phyloP scores from a whole-genome alignment of 2,888 invertebrate species.

The Margaritifera margaritifera region DNA sequence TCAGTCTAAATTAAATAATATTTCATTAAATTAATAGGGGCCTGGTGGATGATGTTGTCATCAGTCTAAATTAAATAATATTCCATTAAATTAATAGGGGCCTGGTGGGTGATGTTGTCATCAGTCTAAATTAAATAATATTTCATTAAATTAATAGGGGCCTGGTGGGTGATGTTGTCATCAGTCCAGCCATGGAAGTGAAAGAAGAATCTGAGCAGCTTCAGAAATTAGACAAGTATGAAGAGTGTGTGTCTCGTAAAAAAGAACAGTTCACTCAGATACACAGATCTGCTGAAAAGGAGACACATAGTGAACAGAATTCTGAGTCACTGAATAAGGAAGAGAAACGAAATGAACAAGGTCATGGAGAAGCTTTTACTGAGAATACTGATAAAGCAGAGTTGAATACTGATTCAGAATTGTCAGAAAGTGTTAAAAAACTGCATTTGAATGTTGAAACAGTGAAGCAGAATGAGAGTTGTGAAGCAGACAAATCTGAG shows the following conservation, averaged over 20 bases:
- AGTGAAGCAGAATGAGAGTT: background rate
- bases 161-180: conserved; percentile 52
- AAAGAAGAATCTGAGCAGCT: conserved; percentile 41
- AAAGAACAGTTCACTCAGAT: background rate
- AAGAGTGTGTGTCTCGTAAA: conserved; percentile 1
- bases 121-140: conserved; percentile 7
- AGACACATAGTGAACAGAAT: background rate
- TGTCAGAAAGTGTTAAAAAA: no score
- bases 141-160: conserved; percentile 37
- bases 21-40: conserved; percentile 37
- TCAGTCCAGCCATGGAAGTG: conserved; percentile 21
- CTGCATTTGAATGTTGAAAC: background rate
- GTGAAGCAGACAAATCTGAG: background rate
- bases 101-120: conserved; percentile 52
- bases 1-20: conserved; percentile 16
- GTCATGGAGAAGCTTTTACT: no score
- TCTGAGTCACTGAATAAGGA: background rate
- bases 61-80: conserved; percentile 16
- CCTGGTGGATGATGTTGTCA: conserved; percentile 52
- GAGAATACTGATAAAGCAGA: no score
- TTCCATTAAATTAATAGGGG: conserved; percentile 36
- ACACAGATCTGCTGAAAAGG: background rate
- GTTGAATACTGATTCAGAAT: no score
- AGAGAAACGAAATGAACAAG: background rate
- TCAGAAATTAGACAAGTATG: conserved; percentile 38